Evolutionary conservation across 2,888 invertebrate genomes (phyloP).

Genomic region (Lissocephala sabroskyi): DNA sequence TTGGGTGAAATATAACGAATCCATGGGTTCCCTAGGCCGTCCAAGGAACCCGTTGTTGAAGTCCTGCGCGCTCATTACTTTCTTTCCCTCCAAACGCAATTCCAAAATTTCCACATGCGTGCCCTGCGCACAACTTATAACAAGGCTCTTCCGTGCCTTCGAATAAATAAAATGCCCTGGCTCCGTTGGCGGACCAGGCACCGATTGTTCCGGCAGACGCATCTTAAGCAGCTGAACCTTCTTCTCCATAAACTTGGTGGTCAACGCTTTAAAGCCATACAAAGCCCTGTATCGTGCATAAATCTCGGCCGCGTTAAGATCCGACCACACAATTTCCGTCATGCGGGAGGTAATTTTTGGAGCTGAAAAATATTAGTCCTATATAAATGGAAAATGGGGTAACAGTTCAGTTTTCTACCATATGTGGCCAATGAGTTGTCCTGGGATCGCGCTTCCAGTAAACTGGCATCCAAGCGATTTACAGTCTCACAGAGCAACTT

Average conservation of each 20-base stretch:
- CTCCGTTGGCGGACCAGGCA: conserved; percentile 18
- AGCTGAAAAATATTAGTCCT: conserved; percentile 76
- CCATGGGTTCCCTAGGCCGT: no score
- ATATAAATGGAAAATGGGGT: neutral
- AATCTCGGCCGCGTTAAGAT: conserved; percentile 77
- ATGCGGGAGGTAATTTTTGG: conserved; percentile 80
- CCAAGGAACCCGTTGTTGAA: conserved; percentile 89
- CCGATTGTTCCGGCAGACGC: conserved; percentile 14
- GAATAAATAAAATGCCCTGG: conserved; percentile 78
- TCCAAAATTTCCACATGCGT: conserved; percentile 78
- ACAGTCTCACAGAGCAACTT: conserved; percentile 78
- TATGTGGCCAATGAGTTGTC: conserved; percentile 77
- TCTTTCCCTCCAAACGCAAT: conserved; percentile 79
- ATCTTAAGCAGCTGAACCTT: conserved; percentile 78
- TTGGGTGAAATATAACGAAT: conserved; percentile 22
- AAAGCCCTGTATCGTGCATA: conserved; percentile 83
- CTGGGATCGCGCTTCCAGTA: no score
- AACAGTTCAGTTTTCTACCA: no score
- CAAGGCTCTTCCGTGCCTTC: conserved; percentile 75
- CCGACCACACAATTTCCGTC: conserved; percentile 78
- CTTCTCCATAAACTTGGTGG: conserved; percentile 77
- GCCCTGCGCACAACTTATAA: conserved; percentile 79
- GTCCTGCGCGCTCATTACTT: conserved; percentile 82
- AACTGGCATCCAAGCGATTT: conserved; percentile 74
- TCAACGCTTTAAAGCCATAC: conserved; percentile 77